These are phyloP conservation scores for Heliconius aoede DNA, from an alignment of 2,888 invertebrate genomes.

Conservation along the genomic window DNA sequence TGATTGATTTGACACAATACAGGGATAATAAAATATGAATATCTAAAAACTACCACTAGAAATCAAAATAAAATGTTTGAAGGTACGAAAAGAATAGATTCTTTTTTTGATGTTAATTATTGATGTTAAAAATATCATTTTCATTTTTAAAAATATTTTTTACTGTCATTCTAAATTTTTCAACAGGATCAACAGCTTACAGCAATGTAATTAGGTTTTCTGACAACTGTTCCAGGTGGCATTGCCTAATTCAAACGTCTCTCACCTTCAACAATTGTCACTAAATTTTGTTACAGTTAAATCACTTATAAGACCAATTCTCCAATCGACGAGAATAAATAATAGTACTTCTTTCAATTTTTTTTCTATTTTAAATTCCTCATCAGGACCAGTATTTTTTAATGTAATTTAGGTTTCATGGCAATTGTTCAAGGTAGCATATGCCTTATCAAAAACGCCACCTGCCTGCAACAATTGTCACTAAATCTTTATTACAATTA, in stretches of 20 bases:
- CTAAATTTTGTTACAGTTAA: neutral
- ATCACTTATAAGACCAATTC: neutral
- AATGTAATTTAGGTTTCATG: neutral
- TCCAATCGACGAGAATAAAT: neutral
- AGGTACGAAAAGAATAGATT: too few species aligned
- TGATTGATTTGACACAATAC: neutral
- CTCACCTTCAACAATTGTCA: neutral
- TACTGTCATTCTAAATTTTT: neutral
- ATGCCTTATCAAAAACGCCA: neutral
- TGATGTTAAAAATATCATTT: neutral
- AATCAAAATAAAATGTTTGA: too few species aligned
- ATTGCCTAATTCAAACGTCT: neutral
- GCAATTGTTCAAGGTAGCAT: neutral
- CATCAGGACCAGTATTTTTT: neutral
- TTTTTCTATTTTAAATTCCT: neutral
- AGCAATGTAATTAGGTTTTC: slow-evolving; percentile 1
- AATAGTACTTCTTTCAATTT: neutral
- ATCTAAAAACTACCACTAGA: neutral
- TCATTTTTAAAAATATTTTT: neutral
- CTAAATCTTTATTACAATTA: slow-evolving; percentile 8
- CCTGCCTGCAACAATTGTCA: neutral
- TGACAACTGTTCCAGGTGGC: neutral
- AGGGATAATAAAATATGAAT: neutral
- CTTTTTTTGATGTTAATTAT: neutral
- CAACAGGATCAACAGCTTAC: neutral